These are phyloP conservation scores for Octomys mimax DNA, from an alignment of 2,797 vertebrate genomes.

Conservation along the genomic window DNA sequence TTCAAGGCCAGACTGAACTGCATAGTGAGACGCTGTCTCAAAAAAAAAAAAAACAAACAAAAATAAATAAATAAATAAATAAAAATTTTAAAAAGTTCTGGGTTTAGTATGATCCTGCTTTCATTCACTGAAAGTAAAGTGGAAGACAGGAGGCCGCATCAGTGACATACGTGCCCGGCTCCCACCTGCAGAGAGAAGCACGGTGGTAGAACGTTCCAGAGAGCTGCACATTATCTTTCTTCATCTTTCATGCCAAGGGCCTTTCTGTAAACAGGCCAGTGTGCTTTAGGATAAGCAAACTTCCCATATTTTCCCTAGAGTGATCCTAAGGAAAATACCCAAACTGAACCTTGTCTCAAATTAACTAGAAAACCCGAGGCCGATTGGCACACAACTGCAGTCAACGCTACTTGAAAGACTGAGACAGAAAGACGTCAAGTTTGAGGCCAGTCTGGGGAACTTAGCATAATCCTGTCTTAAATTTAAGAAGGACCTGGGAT, in stretches of 20 bases:
- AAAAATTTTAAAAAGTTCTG: too few species aligned
- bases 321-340: not conserved
- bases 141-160: not conserved
- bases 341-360: not conserved
- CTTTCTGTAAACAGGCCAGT: slow-evolving; percentile 5
- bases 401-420: not conserved
- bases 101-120: not conserved
- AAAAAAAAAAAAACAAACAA: too few species aligned
- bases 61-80: too few species aligned
- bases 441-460: not conserved
- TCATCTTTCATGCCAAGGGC: not conserved
- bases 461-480: not conserved
- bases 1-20: too few species aligned
- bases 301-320: not conserved
- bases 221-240: not conserved
- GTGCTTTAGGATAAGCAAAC: slow-evolving; percentile 4
- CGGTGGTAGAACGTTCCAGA: not conserved
- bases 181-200: not conserved
- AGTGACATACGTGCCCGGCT: not conserved
- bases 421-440: not conserved
- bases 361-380: not conserved
- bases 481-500: not conserved
- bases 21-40: too few species aligned
- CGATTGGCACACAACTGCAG: not conserved
- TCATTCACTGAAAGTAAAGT: not conserved